These are phyloP conservation scores for Tokudaia muenninki DNA, from an alignment of 2,797 vertebrate genomes.

Conservation along the genomic window DNA sequence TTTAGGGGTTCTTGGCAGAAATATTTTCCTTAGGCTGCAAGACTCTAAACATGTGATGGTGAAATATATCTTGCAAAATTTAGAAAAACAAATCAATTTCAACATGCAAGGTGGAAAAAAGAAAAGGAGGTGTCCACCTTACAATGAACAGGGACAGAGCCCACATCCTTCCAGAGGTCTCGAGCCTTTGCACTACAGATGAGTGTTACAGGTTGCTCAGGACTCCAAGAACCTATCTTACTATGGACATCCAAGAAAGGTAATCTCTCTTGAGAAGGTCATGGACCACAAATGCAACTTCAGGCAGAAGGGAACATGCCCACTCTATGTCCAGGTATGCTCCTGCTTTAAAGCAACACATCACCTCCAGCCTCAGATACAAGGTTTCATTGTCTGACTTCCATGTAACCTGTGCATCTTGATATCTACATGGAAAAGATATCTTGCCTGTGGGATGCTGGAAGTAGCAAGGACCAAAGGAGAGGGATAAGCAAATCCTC, in stretches of 20 bases:
- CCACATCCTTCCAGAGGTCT: accelerated
- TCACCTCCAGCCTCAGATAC: background rate
- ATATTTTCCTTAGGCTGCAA: background rate
- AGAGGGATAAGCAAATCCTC: background rate
- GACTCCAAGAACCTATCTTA: background rate
- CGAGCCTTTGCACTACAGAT: background rate
- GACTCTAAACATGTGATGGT: background rate
- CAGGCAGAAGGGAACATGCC: background rate
- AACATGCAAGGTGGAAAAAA: background rate
- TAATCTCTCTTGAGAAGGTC: background rate
- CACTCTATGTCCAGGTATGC: background rate
- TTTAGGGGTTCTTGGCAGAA: background rate
- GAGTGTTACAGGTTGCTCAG: background rate
- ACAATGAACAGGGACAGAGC: background rate
- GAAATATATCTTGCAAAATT: background rate
- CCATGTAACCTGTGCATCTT: background rate
- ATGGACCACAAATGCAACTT: background rate
- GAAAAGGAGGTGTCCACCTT: background rate
- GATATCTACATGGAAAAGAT: background rate
- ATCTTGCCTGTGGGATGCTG: background rate
- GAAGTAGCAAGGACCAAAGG: background rate
- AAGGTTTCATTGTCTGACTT: background rate
- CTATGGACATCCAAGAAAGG: background rate
- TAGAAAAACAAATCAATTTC: background rate
- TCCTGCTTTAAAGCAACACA: background rate